Evolutionary conservation across 2,888 invertebrate species (phyloP).

Genomic region (Oegoconia quadripuncta): DNA sequence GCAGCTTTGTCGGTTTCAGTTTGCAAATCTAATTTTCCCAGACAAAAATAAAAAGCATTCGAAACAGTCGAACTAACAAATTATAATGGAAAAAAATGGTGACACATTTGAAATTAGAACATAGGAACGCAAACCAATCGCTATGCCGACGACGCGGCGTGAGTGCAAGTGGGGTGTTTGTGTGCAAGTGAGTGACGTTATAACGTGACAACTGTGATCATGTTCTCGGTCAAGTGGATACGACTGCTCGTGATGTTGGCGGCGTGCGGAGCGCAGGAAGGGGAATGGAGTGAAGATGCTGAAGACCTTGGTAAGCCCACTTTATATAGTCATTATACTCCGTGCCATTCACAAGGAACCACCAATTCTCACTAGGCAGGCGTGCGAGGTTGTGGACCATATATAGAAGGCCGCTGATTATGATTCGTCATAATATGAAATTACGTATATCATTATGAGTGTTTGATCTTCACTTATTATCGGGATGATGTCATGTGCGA

Average conservation of each 20-base stretch:
- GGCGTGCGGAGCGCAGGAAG: conserved; percentile 70
- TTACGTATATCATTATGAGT: too few species aligned
- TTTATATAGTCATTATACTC: too few species aligned
- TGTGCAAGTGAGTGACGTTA: conserved; percentile 30
- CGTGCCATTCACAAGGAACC: too few species aligned
- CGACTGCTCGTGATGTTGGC: conserved; percentile 63
- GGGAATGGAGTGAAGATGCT: conserved; percentile 74
- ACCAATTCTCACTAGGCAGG: too few species aligned
- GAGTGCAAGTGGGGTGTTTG: conserved; percentile 17
- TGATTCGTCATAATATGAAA: too few species aligned
- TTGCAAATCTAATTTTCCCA: too few species aligned
- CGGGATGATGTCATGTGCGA: too few species aligned
- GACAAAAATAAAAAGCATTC: too few species aligned
- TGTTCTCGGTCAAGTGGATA: conserved; percentile 68
- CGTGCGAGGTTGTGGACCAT: too few species aligned
- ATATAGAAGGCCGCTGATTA: too few species aligned
- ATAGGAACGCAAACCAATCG: conserved; percentile 6
- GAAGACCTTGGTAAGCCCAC: conserved; percentile 71
- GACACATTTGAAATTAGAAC: conserved; percentile 16
- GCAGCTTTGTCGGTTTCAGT: too few species aligned
- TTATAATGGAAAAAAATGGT: conserved; percentile 17
- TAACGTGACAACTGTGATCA: conserved; percentile 47
- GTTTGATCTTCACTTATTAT: too few species aligned
- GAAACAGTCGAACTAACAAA: conserved; percentile 1
- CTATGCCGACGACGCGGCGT: not conserved